phyloP scores from a whole-genome alignment of 2,888 invertebrate species.

The Cheilosia urbana region DNA sequence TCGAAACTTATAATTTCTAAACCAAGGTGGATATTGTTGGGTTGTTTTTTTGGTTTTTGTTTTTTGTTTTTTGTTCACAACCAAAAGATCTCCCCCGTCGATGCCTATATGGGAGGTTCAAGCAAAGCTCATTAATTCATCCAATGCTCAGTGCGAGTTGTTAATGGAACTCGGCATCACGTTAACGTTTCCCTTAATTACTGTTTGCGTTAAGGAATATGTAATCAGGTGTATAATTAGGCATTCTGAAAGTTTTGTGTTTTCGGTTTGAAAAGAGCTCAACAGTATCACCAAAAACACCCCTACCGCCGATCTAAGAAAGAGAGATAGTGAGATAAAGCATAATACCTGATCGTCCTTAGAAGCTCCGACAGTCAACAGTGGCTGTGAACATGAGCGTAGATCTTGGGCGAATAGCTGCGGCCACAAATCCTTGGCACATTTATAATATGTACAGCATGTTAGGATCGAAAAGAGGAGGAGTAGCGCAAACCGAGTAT shows the following conservation, averaged over 20 bases:
- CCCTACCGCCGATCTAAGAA: slow-evolving; percentile 15
- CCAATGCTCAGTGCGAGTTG: slow-evolving; percentile 64
- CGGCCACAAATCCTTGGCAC: slow-evolving; percentile 78
- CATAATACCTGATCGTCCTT: slow-evolving; percentile 47
- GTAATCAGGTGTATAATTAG: slow-evolving; percentile 76
- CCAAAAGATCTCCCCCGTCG: slow-evolving; percentile 29
- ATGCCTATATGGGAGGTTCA: slow-evolving; percentile 59
- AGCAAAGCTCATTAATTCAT: slow-evolving; percentile 72
- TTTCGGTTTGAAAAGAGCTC: slow-evolving; percentile 35
- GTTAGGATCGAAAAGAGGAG: slow-evolving; percentile 82
- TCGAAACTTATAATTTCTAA: slow-evolving; percentile 38
- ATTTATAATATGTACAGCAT: slow-evolving; percentile 77
- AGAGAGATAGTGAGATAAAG: slow-evolving; percentile 3
- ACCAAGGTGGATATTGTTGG: not conserved
- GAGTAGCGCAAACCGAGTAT: slow-evolving; percentile 79
- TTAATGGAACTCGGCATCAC: slow-evolving; percentile 73
- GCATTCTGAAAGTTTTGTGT: slow-evolving; percentile 68
- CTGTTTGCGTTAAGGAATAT: slow-evolving; percentile 78
- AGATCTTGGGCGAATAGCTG: slow-evolving; percentile 71
- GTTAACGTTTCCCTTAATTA: slow-evolving; percentile 78
- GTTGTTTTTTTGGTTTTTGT: slow-evolving; percentile 16
- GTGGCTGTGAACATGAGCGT: slow-evolving; percentile 24
- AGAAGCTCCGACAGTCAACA: slow-evolving; percentile 59
- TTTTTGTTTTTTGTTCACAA: not conserved
- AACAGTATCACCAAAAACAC: slow-evolving; percentile 65